Conservation (phyloP, 2,888 invertebrate species). For the Biston betularia region DNA sequence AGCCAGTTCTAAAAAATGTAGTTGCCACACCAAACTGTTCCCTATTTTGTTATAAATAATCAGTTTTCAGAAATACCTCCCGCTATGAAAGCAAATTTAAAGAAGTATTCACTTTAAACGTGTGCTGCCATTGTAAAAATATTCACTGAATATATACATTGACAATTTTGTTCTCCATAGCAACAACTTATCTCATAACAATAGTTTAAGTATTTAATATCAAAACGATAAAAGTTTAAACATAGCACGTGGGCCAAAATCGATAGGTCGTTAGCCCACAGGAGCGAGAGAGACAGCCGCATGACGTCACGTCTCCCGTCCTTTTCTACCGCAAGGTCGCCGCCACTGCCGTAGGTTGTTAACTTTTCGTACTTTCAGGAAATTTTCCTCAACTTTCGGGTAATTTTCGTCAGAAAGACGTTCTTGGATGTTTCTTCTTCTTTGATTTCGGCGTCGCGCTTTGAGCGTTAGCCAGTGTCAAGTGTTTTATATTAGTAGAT, state of each 20-base stretch:
- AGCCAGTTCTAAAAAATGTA: too few species aligned
- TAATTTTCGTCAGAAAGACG: slow-evolving; percentile 5
- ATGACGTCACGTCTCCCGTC: slow-evolving; percentile 56
- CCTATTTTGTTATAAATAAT: too few species aligned
- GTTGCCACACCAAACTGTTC: too few species aligned
- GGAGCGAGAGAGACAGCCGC: slow-evolving; percentile 47
- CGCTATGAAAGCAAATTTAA: too few species aligned
- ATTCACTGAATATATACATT: too few species aligned
- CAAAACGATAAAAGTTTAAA: slow-evolving; percentile 34
- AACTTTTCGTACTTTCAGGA: slow-evolving; percentile 39
- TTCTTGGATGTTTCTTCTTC: background rate
- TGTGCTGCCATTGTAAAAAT: too few species aligned
- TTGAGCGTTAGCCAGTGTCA: too few species aligned
- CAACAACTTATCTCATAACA: background rate
- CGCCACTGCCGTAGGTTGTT: slow-evolving; percentile 46
- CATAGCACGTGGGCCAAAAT: slow-evolving; percentile 48
- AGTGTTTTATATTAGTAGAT: too few species aligned
- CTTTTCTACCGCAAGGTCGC: slow-evolving; percentile 52
- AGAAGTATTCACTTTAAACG: too few species aligned
- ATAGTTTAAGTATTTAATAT: slow-evolving; percentile 16
- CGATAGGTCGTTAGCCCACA: slow-evolving; percentile 51
- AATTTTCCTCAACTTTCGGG: slow-evolving; percentile 21
- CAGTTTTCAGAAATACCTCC: too few species aligned
- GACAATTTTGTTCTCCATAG: background rate
- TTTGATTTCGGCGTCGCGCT: too few species aligned